phyloP scores from a whole-genome alignment of 1,140 invertebrate species.

The Brachionus paranguensis region DNA sequence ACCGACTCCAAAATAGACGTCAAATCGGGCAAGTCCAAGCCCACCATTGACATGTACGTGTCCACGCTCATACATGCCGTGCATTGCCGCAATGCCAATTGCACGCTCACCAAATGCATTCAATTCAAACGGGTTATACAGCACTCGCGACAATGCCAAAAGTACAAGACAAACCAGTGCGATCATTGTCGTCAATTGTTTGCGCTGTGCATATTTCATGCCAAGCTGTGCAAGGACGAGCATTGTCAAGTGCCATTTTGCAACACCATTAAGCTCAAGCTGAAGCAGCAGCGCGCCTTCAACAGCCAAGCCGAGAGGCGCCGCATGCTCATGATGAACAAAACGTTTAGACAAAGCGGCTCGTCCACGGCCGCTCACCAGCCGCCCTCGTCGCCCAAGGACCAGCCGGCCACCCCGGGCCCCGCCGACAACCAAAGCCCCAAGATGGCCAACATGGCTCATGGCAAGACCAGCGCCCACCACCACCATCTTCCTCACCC shows the following conservation, averaged over 20 bases:
- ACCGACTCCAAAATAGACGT: background rate
- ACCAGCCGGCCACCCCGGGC: background rate
- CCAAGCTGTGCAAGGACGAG: constrained; percentile 22
- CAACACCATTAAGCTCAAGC: background rate
- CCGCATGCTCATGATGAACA: constrained; percentile 38
- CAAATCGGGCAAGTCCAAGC: background rate
- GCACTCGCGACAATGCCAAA: constrained; percentile 26
- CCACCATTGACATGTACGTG: constrained; percentile 12
- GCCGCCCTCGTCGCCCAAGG: background rate
- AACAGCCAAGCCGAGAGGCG: constrained; percentile 16
- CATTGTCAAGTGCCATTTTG: constrained; percentile 39
- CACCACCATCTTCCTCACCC: too few species aligned
- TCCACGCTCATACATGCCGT: constrained; percentile 26
- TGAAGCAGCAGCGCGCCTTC: constrained; percentile 5
- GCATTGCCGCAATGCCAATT: constrained; percentile 40
- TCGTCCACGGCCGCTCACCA: background rate
- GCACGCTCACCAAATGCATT: background rate
- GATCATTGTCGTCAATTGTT: constrained; percentile 34
- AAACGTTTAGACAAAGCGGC: constrained; percentile 20
- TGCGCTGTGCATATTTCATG: constrained; percentile 16
- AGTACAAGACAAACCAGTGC: constrained; percentile 24
- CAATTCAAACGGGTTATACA: constrained; percentile 38
- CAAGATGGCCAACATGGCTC: background rate
- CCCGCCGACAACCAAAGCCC: background rate
- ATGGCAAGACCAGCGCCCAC: background rate